Conservation (phyloP, 2,113 vertebrate genomes). For the Spea bombifrons region DNA sequence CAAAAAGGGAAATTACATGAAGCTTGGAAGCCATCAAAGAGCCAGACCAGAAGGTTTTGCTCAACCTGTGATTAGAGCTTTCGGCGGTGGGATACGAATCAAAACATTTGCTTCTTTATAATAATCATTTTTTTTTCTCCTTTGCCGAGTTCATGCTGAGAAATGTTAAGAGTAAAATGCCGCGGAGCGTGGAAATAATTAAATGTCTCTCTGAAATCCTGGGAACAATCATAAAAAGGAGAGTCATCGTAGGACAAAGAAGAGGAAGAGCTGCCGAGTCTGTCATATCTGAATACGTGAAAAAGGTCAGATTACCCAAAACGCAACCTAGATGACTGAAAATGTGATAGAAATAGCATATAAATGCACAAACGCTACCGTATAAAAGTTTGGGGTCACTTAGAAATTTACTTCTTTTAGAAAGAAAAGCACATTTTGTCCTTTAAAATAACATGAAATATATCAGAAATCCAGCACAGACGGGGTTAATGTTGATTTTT, state of each 20-base stretch:
- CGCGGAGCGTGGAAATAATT: conserved; percentile 6
- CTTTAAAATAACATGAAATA: too few relatives aligned
- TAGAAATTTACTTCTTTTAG: too few relatives aligned
- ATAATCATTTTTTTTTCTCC: conserved; percentile 7
- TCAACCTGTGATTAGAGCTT: not conserved
- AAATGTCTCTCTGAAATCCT: not conserved
- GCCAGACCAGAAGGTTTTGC: not conserved
- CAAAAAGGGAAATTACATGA: too few relatives aligned
- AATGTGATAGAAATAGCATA: too few relatives aligned
- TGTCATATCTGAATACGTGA: too few relatives aligned
- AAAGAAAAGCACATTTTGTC: too few relatives aligned
- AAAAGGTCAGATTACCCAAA: too few relatives aligned
- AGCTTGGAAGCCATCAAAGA: not conserved
- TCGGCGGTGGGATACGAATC: not conserved
- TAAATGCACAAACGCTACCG: too few relatives aligned
- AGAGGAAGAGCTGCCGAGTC: not conserved
- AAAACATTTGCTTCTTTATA: not conserved
- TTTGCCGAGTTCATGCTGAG: conserved; percentile 3
- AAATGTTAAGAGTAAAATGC: not conserved
- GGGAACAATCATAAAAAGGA: not conserved
- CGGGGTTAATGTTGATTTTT: too few relatives aligned
- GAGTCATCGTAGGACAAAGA: not conserved
- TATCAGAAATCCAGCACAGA: too few relatives aligned
- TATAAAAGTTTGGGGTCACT: too few relatives aligned
- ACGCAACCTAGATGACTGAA: too few relatives aligned